Evolutionary conservation across 2,113 vertebrate species (phyloP).

Genomic region (Anolis sagrei): DNA sequence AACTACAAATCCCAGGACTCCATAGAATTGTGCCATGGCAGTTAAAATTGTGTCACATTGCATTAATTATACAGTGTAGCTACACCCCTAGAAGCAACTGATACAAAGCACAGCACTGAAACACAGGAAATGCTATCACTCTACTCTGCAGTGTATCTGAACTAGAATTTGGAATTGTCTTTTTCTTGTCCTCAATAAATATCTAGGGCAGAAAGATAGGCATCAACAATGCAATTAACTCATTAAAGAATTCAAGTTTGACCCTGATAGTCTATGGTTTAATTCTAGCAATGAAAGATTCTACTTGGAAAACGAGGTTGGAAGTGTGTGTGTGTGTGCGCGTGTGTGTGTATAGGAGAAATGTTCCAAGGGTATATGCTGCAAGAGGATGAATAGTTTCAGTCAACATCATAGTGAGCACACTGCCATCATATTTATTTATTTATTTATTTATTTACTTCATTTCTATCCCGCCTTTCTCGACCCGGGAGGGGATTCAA

Average conservation of each 20-base stretch:
- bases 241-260: background rate
- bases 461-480: too few relatives aligned
- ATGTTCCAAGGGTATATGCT: background rate
- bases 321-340: background rate
- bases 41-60: too few relatives aligned
- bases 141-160: background rate
- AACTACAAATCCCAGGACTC: too few relatives aligned
- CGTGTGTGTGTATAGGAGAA: background rate
- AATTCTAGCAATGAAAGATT: background rate
- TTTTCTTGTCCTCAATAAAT: background rate
- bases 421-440: background rate
- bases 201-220: slow-evolving; percentile 4
- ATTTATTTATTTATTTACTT: too few relatives aligned
- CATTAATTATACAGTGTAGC: too few relatives aligned
- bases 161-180: background rate
- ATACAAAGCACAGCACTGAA: background rate
- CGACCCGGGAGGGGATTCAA: too few relatives aligned
- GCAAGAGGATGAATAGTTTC: slow-evolving; percentile 5
- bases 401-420: background rate
- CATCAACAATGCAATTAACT: background rate
- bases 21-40: too few relatives aligned
- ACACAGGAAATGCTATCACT: background rate
- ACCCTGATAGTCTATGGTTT: background rate
- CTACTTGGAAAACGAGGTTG: background rate
- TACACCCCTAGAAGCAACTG: background rate